Evolutionary conservation across 2,797 vertebrate genomes (phyloP).

Genomic region (Todus mexicanus): DNA sequence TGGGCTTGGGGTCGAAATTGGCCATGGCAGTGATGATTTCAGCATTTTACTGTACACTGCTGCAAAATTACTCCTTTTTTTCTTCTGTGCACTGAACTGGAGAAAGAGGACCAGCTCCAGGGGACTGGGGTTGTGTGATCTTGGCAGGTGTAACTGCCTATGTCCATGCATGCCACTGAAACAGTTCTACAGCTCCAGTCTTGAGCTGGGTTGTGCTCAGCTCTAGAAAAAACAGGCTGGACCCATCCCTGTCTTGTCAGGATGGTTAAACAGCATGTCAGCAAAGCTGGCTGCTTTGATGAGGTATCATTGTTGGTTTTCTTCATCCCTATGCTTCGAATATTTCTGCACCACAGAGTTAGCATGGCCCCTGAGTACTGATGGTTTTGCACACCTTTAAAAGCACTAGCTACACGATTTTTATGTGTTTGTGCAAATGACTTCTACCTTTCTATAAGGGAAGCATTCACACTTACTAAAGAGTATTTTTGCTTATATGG

Average conservation of each 20-base stretch:
- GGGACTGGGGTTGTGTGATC: not conserved
- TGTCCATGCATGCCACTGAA: fast-evolving
- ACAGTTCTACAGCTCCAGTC: not conserved
- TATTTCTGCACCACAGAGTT: not conserved
- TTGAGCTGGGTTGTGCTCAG: not conserved
- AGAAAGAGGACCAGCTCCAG: not conserved
- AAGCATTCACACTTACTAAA: not conserved
- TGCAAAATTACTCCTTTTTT: not conserved
- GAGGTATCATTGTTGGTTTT: not conserved
- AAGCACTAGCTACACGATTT: not conserved
- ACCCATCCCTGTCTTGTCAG: not conserved
- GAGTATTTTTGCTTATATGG: not conserved
- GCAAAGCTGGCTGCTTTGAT: not conserved
- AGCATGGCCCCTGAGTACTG: not conserved
- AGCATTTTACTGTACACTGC: not conserved
- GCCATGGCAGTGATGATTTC: not conserved
- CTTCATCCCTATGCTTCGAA: not conserved
- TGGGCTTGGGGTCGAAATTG: not conserved
- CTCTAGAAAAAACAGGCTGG: not conserved
- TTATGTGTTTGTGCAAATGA: not conserved
- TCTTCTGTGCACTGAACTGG: fast-evolving
- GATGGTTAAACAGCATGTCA: not conserved
- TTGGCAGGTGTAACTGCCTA: not conserved
- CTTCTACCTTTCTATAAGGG: not conserved
- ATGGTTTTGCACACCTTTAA: not conserved